phyloP scores from a whole-genome alignment of 2,888 invertebrate species.

The Pseudococcus longispinus region DNA sequence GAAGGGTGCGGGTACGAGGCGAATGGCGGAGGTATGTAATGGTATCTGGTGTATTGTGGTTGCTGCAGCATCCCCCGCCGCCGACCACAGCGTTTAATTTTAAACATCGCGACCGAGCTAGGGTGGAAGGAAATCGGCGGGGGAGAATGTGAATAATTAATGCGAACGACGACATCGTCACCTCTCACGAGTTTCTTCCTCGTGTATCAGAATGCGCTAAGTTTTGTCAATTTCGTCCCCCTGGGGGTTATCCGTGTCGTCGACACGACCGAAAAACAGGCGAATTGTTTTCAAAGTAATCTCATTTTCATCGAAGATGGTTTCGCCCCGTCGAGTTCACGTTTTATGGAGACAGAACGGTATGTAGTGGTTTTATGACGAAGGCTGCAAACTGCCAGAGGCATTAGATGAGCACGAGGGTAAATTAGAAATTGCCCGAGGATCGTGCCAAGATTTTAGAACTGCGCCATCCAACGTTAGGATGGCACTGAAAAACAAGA shows the following conservation, averaged over 20 bases:
- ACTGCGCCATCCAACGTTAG: neutral
- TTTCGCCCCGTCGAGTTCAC: too few relatives aligned
- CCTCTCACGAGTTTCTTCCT: neutral
- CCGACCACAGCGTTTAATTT: neutral
- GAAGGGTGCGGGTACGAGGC: neutral
- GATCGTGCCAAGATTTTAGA: neutral
- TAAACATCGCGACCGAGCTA: neutral
- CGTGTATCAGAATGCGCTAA: neutral
- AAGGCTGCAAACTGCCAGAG: neutral
- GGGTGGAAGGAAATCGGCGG: neutral
- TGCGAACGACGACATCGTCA: neutral
- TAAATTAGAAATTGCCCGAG: too few relatives aligned
- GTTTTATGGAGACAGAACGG: too few relatives aligned
- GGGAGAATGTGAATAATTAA: conserved; percentile 1
- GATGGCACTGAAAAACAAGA: neutral
- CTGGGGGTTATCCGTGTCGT: neutral
- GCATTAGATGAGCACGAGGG: neutral
- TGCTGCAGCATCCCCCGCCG: neutral
- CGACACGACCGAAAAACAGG: neutral
- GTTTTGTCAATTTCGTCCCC: neutral
- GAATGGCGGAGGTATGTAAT: neutral
- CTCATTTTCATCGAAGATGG: neutral
- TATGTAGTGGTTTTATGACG: neutral
- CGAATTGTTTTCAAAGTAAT: neutral
- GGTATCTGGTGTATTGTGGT: neutral